A percentile compares a stretch with the other conserved stretches of the same genome.
Evolutionary conservation across 2,113 vertebrate genomes (phyloP).

Genomic region (human (Homo sapiens)): GRCh38 chr17:11152501-11153000

Average conservation of each 20-base stretch:
- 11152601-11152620: neutral
- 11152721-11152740: neutral
- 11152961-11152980: neutral
- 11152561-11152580: neutral
- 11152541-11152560: neutral
- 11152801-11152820: neutral
- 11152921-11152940: neutral
- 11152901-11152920: neutral
- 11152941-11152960: neutral
- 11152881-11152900: neutral
- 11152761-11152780: neutral
- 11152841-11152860: neutral
- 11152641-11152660: neutral
- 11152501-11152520: neutral
- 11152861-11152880: neutral
- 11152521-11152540: constrained; percentile 7
- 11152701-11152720: neutral
- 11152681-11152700: neutral
- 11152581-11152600: neutral
- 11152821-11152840: neutral
- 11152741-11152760: neutral
- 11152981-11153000: neutral
- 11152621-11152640: neutral
- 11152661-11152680: neutral
- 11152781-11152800: neutral